These are phyloP conservation scores for Perodicticus potto DNA, from an alignment of 2,797 vertebrate species.

Conservation along the genomic window DNA sequence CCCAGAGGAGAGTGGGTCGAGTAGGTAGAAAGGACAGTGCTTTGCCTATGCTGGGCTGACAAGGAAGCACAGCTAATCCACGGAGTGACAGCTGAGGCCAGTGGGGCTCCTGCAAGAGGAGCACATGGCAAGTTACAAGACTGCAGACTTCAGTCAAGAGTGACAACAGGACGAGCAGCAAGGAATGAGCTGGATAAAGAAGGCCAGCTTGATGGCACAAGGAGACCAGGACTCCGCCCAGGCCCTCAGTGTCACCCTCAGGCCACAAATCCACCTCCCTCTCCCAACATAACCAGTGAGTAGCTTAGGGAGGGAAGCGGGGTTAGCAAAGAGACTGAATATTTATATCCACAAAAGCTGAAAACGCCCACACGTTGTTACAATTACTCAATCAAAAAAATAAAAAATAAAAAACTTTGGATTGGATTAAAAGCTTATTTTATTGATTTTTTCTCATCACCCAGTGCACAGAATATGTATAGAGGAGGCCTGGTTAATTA, in stretches of 20 bases:
- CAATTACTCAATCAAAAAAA: neutral
- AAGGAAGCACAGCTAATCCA: neutral
- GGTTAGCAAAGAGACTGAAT: neutral
- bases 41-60: neutral
- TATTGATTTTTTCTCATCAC: neutral
- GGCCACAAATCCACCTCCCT: neutral
- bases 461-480: neutral
- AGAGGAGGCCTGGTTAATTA: slow-evolving; percentile 16
- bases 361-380: neutral
- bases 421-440: slow-evolving; percentile 37
- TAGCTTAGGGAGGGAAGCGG: neutral
- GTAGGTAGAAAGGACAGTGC: neutral
- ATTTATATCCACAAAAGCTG: neutral
- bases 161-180: neutral
- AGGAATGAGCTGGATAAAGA: neutral
- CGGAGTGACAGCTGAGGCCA: neutral
- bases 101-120: neutral
- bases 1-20: neutral
- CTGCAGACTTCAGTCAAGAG: neutral
- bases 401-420: neutral
- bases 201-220: neutral
- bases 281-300: neutral
- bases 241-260: neutral
- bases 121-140: neutral
- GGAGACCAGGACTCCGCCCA: neutral